Percentiles rank a stretch among this genome's conserved stretches.
Conservation (phyloP, 2,888 invertebrate species). For the Thyatira batis region DNA sequence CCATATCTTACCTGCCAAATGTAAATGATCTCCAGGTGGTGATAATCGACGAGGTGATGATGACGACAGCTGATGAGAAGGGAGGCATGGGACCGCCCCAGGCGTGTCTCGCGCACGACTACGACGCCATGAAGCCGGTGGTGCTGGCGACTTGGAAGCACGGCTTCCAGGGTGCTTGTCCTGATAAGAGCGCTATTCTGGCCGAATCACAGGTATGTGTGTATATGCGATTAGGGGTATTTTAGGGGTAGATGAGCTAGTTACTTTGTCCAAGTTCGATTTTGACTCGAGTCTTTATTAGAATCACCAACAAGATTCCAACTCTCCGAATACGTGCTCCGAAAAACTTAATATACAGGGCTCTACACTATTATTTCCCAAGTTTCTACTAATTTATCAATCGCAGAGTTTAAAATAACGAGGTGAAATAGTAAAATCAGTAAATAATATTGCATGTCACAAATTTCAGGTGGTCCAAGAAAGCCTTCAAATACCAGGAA, state of each 20-base stretch:
- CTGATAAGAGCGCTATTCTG: slow-evolving; percentile 93
- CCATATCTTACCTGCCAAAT: not conserved
- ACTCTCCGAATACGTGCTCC: no score
- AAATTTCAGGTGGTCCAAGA: slow-evolving; percentile 93
- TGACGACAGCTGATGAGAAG: slow-evolving; percentile 92
- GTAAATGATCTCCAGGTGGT: slow-evolving; percentile 87
- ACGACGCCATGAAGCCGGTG: slow-evolving; percentile 95
- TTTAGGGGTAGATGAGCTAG: no score
- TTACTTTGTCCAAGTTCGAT: no score
- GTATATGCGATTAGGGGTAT: no score
- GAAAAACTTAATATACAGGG: no score
- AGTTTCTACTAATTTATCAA: no score
- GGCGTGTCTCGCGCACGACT: slow-evolving; percentile 93
- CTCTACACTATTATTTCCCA: no score
- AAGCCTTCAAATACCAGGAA: slow-evolving; percentile 96
- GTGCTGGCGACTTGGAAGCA: slow-evolving; percentile 97
- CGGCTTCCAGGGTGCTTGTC: slow-evolving; percentile 97
- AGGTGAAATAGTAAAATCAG: no score
- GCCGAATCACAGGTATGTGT: slow-evolving; percentile 92
- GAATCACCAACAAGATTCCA: no score
- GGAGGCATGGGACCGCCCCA: slow-evolving; percentile 85
- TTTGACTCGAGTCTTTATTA: not conserved
- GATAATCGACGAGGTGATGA: slow-evolving; percentile 93
- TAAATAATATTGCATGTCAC: not conserved
- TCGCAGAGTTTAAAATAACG: no score